Evolutionary conservation across 2,888 invertebrate species (phyloP).

Genomic region (Octodonta nipae): DNA sequence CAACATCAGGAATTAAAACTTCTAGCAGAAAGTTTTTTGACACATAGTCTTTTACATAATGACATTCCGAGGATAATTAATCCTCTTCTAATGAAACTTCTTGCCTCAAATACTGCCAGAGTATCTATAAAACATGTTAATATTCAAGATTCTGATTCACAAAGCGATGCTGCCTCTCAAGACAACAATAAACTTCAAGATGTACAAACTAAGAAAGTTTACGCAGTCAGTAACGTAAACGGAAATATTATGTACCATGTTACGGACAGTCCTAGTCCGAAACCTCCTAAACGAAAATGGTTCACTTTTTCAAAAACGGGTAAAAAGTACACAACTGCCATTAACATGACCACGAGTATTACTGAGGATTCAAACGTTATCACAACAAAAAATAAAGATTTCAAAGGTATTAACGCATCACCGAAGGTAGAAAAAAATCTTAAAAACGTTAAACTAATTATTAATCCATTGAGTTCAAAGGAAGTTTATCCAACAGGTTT

Average conservation of each 20-base stretch:
- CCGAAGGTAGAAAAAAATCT: constrained; percentile 21
- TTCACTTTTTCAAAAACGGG: constrained; percentile 31
- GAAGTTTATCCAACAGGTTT: constrained; percentile 34
- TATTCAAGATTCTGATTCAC: constrained; percentile 41
- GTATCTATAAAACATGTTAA: constrained; percentile 65
- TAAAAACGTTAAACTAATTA: constrained; percentile 33
- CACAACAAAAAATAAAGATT: constrained; percentile 33
- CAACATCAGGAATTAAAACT: constrained; percentile 45
- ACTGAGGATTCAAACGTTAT: constrained; percentile 32
- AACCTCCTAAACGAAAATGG: constrained; percentile 32
- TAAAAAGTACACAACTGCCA: constrained; percentile 25
- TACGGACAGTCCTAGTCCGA: constrained; percentile 32
- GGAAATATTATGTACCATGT: constrained; percentile 61
- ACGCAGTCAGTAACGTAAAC: constrained; percentile 69
- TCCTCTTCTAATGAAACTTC: constrained; percentile 58
- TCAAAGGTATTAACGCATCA: constrained; percentile 25
- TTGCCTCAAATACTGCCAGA: constrained; percentile 68
- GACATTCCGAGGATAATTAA: constrained; percentile 68
- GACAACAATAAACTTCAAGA: constrained; percentile 27
- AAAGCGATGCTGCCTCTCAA: constrained; percentile 25
- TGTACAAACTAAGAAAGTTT: constrained; percentile 46
- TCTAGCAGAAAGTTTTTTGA: constrained; percentile 62
- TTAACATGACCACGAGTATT: constrained; percentile 33
- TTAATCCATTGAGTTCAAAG: constrained; percentile 34
- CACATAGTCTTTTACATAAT: constrained; percentile 57